These are phyloP conservation scores for Dasyprocta punctata DNA, from an alignment of 2,113 vertebrate genomes.

Conservation along the genomic window DNA sequence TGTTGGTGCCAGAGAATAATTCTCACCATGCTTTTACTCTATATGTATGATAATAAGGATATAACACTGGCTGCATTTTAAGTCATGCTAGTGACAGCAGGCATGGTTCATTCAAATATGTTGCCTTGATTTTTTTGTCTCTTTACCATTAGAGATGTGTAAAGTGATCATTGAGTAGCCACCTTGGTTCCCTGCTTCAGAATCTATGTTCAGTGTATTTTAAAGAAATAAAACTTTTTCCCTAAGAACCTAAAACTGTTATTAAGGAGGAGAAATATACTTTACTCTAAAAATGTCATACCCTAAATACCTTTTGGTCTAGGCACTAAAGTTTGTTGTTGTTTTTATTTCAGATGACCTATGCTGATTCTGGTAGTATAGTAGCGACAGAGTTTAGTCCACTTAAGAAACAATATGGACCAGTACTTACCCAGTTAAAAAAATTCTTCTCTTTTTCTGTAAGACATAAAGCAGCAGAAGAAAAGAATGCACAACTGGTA, in stretches of 20 bases:
- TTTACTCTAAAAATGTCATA: slow-evolving; percentile 2
- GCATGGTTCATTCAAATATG: slow-evolving; percentile 25
- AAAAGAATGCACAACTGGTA: slow-evolving; percentile 59
- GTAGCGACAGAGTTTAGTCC: slow-evolving; percentile 44
- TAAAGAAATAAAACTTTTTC: slow-evolving; percentile 23
- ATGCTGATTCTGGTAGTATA: not conserved
- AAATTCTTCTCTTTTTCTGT: not conserved
- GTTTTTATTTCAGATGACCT: not conserved
- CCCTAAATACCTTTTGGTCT: not conserved
- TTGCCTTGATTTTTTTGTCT: slow-evolving; percentile 6
- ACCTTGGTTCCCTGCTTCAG: not conserved
- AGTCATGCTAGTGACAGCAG: slow-evolving; percentile 43
- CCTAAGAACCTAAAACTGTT: not conserved
- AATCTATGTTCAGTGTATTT: slow-evolving; percentile 9
- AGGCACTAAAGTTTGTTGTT: not conserved
- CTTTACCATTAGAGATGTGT: slow-evolving; percentile 18
- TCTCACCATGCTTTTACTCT: not conserved
- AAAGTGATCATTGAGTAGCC: not conserved
- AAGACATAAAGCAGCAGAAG: slow-evolving; percentile 66
- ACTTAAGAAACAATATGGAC: slow-evolving; percentile 17
- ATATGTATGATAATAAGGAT: slow-evolving; percentile 3
- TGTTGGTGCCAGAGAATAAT: slow-evolving; percentile 22
- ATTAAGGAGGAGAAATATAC: slow-evolving; percentile 44
- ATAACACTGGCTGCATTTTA: slow-evolving; percentile 37
- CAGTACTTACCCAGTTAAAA: not conserved